Conservation (phyloP, 1,140 invertebrate genomes). For the Argopecten irradians region DNA sequence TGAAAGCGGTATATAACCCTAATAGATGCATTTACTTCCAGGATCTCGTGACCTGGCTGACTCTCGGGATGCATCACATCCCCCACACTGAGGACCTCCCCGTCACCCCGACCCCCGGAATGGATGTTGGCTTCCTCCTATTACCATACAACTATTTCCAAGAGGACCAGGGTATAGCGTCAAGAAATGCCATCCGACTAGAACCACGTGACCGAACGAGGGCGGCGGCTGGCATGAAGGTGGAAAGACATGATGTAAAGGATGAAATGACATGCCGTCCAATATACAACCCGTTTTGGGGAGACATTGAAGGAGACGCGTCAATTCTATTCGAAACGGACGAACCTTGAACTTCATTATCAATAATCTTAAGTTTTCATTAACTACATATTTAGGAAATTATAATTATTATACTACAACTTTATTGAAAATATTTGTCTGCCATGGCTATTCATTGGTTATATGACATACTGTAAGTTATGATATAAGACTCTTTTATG, state of each 20-base stretch:
- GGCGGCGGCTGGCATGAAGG: neutral
- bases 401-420: too few species aligned
- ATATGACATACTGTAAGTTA: too few species aligned
- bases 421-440: too few species aligned
- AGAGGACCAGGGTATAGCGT: slow-evolving; percentile 25
- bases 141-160: slow-evolving; percentile 39
- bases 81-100: slow-evolving; percentile 42
- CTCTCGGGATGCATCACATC: slow-evolving; percentile 38
- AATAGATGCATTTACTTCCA: slow-evolving; percentile 20
- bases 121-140: slow-evolving; percentile 29
- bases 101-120: slow-evolving; percentile 30
- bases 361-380: too few species aligned
- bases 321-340: neutral
- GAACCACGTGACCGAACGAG: slow-evolving; percentile 76
- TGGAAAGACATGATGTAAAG: slow-evolving; percentile 2
- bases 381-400: too few species aligned
- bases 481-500: too few species aligned
- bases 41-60: slow-evolving; percentile 44
- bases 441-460: too few species aligned
- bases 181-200: slow-evolving; percentile 65
- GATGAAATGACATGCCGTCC: neutral
- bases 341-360: too few species aligned
- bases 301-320: neutral
- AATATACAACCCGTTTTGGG: neutral
- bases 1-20: too few species aligned